These are phyloP conservation scores for Tortricodes alternella DNA, from an alignment of 2,888 invertebrate species.

Conservation along the genomic window DNA sequence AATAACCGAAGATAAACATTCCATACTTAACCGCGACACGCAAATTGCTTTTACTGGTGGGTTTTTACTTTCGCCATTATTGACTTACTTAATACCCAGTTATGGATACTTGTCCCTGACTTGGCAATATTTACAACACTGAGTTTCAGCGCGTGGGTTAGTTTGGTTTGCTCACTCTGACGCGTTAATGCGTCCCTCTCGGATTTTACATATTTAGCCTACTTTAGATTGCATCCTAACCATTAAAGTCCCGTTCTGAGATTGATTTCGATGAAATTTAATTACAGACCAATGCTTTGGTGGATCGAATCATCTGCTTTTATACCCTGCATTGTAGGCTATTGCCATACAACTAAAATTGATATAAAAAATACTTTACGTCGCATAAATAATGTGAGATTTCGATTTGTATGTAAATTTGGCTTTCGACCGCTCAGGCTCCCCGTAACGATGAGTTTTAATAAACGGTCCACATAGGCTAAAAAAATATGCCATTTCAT, in stretches of 20 bases:
- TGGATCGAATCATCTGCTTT: too few relatives aligned
- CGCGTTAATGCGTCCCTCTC: too few relatives aligned
- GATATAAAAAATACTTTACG: constrained; percentile 6
- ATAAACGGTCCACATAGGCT: constrained; percentile 3
- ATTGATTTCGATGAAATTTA: too few relatives aligned
- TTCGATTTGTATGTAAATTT: constrained; percentile 29
- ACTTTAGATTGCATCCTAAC: too few relatives aligned
- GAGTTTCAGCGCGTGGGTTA: too few relatives aligned
- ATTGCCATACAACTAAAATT: constrained; percentile 7
- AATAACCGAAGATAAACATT: constrained; percentile 11
- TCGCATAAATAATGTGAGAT: constrained; percentile 20
- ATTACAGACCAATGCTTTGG: too few relatives aligned
- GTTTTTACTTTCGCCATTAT: constrained; percentile 26
- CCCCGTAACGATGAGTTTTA: constrained; percentile 3
- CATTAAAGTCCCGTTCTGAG: too few relatives aligned
- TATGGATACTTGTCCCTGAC: not conserved
- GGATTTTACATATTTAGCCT: too few relatives aligned
- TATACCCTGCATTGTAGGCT: too few relatives aligned
- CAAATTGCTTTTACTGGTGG: constrained; percentile 3
- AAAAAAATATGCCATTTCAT: constrained; percentile 29
- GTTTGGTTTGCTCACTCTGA: too few relatives aligned
- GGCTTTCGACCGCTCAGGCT: not conserved
- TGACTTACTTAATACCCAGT: constrained; percentile 3
- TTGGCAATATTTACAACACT: too few relatives aligned
- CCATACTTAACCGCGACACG: not conserved